Percentiles rank a stretch among this genome's conserved stretches.
Conservation (phyloP, 2,888 invertebrate genomes). For the Xanthia togata region DNA sequence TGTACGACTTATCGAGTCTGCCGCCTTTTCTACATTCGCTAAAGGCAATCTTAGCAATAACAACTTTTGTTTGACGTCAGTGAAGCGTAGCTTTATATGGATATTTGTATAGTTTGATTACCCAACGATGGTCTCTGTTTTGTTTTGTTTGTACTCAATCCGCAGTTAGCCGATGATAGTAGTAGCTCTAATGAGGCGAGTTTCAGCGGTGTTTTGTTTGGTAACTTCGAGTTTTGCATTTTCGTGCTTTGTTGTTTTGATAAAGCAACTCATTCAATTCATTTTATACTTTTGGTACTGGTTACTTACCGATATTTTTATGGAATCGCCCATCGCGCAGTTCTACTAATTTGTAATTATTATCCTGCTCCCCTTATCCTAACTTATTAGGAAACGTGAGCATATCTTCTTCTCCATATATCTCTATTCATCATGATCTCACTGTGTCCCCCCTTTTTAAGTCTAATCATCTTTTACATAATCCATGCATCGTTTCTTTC, state of each 20-base stretch:
- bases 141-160: constrained; percentile 39
- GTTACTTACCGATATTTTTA: not conserved
- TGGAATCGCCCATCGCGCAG: not conserved
- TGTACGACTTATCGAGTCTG: constrained; percentile 1
- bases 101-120: constrained; percentile 37
- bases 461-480: not conserved
- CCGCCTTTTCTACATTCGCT: constrained; percentile 9
- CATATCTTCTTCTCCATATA: not conserved
- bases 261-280: not conserved
- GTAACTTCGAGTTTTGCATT: constrained; percentile 39
- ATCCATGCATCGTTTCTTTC: not conserved
- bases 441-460: not conserved
- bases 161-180: constrained; percentile 18
- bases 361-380: not conserved
- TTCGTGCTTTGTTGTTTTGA: constrained; percentile 15
- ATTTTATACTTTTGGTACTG: not conserved
- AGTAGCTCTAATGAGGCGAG: constrained; percentile 50
- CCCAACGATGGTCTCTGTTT: constrained; percentile 27
- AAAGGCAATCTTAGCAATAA: constrained; percentile 29
- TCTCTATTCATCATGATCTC: not conserved
- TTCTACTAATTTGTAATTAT: not conserved
- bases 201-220: constrained; percentile 27
- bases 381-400: not conserved
- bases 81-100: constrained; percentile 6
- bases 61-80: constrained; percentile 26